These are phyloP conservation scores for Gallinago media DNA, from an alignment of 2,113 vertebrate species.

Conservation along the genomic window DNA sequence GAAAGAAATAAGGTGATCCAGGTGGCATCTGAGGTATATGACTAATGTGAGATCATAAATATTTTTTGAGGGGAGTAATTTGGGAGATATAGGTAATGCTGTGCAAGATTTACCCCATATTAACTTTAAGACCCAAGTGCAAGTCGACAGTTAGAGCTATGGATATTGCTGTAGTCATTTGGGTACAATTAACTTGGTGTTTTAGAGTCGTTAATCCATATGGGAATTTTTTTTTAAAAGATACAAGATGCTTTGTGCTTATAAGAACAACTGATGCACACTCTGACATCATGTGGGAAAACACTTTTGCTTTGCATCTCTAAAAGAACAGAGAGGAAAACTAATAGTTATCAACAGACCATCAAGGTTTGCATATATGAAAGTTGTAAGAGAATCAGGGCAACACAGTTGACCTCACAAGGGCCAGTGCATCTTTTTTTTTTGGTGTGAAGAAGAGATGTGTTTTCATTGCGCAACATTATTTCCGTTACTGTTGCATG, in stretches of 20 bases:
- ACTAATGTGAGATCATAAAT: background rate
- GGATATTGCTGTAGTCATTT: background rate
- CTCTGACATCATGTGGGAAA: background rate
- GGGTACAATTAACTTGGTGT: background rate
- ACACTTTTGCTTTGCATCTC: background rate
- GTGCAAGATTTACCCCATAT: background rate
- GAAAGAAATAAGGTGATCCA: background rate
- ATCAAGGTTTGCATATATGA: background rate
- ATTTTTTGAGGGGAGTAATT: background rate
- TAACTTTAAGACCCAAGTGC: background rate
- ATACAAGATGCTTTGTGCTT: background rate
- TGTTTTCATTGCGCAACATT: background rate
- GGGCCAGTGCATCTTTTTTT: background rate
- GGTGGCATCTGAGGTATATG: background rate
- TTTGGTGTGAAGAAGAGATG: background rate
- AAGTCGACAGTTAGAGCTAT: background rate
- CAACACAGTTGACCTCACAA: background rate
- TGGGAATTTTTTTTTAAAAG: background rate
- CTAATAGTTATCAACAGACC: background rate
- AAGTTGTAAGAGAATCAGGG: background rate
- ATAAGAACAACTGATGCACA: background rate
- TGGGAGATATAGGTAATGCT: background rate
- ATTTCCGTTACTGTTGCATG: background rate
- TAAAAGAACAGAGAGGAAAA: background rate
- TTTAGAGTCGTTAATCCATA: background rate